phyloP scores from a whole-genome alignment of 1,140 invertebrate genomes.

The Steinernema khuongi region DNA sequence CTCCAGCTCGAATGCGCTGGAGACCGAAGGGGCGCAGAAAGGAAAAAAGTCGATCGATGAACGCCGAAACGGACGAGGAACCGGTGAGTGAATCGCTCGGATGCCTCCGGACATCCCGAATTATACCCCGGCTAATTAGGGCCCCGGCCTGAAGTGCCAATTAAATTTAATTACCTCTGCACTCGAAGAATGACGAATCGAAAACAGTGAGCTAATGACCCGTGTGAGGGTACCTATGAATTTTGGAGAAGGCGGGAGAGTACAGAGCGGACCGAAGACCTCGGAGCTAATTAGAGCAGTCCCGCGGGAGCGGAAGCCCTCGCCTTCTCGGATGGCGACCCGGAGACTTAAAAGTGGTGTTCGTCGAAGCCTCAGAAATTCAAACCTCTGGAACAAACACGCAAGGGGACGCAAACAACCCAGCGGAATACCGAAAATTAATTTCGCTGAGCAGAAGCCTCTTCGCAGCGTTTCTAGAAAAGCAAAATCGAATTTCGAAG shows the following conservation, averaged over 20 bases:
- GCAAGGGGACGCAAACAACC: background rate
- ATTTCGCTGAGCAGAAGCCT: too few species aligned
- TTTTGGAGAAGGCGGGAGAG: background rate
- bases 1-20: background rate
- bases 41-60: conserved; percentile 7
- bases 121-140: background rate
- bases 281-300: background rate
- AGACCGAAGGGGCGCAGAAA: background rate
- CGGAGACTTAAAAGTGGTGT: background rate
- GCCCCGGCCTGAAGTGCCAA: background rate
- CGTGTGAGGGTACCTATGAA: too few species aligned
- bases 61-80: background rate
- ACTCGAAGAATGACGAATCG: background rate
- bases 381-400: background rate
- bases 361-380: background rate
- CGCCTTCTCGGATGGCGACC: background rate
- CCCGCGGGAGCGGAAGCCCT: background rate
- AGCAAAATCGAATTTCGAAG: too few species aligned
- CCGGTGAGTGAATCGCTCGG: background rate
- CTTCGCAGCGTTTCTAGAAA: too few species aligned
- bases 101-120: background rate
- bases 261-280: background rate
- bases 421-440: background rate
- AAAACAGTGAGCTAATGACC: background rate
- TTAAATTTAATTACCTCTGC: background rate